These are phyloP conservation scores for Mycteria americana DNA, from an alignment of 2,797 vertebrate genomes.

Conservation along the genomic window DNA sequence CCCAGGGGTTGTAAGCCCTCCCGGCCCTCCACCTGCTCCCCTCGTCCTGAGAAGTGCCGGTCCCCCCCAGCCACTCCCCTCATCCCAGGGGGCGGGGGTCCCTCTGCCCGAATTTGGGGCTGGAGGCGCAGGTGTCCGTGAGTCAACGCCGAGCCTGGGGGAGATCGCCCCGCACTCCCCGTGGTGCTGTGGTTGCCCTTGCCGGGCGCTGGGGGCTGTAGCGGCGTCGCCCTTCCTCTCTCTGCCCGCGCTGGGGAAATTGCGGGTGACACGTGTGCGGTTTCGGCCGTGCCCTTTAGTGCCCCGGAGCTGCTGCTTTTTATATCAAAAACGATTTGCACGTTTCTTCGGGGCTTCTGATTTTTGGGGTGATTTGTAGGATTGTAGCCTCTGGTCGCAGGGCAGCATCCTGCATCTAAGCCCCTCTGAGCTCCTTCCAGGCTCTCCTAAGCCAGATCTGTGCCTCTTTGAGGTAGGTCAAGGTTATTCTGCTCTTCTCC, in stretches of 20 bases:
- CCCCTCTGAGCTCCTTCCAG: not conserved
- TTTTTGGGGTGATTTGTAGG: not conserved
- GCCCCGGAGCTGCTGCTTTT: not conserved
- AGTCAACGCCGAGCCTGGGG: not conserved
- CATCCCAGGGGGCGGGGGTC: not conserved
- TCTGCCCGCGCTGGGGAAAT: not conserved
- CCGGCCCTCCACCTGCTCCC: not conserved
- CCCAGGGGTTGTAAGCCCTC: not conserved
- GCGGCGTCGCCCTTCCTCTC: not conserved
- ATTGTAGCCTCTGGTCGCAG: not conserved
- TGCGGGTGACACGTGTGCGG: constrained; percentile 28
- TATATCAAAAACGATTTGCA: not conserved
- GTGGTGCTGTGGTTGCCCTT: not conserved
- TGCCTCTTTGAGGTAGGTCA: constrained; percentile 11
- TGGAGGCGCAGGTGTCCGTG: not conserved
- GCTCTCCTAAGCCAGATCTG: not conserved
- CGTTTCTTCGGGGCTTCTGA: not conserved
- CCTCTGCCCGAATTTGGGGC: not conserved
- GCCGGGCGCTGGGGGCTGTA: not conserved
- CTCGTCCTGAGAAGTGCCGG: not conserved
- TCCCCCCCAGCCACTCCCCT: not conserved
- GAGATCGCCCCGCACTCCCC: not conserved
- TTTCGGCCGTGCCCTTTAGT: not conserved
- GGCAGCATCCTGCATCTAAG: not conserved
- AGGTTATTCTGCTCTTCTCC: not conserved